Evolutionary conservation across 2,797 vertebrate genomes (phyloP).

Genomic region (Molossus molossus): DNA sequence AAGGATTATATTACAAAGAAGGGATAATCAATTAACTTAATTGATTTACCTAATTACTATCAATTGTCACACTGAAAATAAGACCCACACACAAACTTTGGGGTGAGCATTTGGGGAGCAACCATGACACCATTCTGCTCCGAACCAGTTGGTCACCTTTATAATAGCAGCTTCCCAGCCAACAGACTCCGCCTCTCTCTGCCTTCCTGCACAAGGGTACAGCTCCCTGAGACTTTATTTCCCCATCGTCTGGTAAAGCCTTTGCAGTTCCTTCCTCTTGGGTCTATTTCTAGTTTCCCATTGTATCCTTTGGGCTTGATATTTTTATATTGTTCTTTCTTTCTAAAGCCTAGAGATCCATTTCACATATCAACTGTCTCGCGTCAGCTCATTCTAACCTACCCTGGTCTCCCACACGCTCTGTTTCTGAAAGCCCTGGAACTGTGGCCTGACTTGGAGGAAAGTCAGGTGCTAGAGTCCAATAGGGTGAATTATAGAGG

Average conservation of each 20-base stretch:
- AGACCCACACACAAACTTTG: not conserved
- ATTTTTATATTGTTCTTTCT: not conserved
- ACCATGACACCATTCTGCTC: not conserved
- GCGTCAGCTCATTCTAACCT: not conserved
- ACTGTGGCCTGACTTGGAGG: not conserved
- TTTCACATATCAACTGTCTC: not conserved
- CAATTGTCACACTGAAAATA: constrained; percentile 28
- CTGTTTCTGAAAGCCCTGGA: not conserved
- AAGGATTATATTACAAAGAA: not conserved
- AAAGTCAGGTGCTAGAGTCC: not conserved
- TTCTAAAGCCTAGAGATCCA: not conserved
- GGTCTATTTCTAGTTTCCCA: not conserved
- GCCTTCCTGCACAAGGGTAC: not conserved
- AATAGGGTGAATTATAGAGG: not conserved
- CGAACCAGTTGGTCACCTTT: not conserved
- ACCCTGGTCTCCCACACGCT: not conserved
- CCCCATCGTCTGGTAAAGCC: not conserved
- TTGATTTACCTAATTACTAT: constrained; percentile 8
- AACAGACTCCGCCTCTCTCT: not conserved
- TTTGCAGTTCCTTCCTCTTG: not conserved
- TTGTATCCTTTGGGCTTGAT: not conserved
- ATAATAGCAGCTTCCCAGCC: not conserved
- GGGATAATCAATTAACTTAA: not conserved
- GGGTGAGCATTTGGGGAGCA: not conserved
- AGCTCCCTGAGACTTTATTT: not conserved